Percentiles rank a stretch among this genome's conserved stretches.
phyloP scores from a whole-genome alignment of 1,140 invertebrate genomes.

The Megalonaias nervosa region DNA sequence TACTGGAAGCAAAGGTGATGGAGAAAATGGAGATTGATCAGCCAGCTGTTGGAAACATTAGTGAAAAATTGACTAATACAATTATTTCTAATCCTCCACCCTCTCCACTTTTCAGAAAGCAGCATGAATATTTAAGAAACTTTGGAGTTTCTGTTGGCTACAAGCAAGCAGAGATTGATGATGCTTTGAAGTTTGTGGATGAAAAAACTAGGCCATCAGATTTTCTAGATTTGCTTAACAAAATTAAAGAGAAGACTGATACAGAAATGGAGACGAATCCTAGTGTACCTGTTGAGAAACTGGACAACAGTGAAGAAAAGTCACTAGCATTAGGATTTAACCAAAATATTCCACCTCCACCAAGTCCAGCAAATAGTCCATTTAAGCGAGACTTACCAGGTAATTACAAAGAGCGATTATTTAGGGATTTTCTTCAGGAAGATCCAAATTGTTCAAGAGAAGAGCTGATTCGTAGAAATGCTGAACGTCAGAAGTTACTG shows the following conservation, averaged over 20 bases:
- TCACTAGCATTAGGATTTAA: no score
- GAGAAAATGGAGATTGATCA: neutral
- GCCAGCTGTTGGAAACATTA: constrained; percentile 5
- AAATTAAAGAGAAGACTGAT: constrained; percentile 1
- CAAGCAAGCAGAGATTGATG: constrained; percentile 37
- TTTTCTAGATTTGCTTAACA: constrained; percentile 41
- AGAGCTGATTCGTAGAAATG: constrained; percentile 50
- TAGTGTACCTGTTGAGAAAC: neutral
- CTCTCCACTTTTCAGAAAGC: constrained; percentile 18
- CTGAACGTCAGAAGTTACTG: constrained; percentile 47
- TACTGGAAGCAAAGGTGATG: neutral
- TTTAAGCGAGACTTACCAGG: constrained; percentile 29
- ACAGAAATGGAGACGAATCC: constrained; percentile 1
- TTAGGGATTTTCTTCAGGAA: constrained; percentile 46
- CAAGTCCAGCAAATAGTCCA: constrained; percentile 1
- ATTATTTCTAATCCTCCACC: constrained; percentile 16
- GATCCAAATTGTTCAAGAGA: constrained; percentile 34
- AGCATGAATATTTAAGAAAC: constrained; percentile 40
- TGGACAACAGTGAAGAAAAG: no score
- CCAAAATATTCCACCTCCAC: constrained; percentile 32
- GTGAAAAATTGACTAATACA: constrained; percentile 17
- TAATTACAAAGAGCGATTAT: constrained; percentile 43
- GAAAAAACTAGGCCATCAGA: constrained; percentile 52
- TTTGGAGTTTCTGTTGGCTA: constrained; percentile 49
- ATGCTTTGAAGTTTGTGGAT: constrained; percentile 46